Base-by-base conservation (phyloP, 2,888 invertebrate species). In the Rhabditophanes sp. region DNA sequence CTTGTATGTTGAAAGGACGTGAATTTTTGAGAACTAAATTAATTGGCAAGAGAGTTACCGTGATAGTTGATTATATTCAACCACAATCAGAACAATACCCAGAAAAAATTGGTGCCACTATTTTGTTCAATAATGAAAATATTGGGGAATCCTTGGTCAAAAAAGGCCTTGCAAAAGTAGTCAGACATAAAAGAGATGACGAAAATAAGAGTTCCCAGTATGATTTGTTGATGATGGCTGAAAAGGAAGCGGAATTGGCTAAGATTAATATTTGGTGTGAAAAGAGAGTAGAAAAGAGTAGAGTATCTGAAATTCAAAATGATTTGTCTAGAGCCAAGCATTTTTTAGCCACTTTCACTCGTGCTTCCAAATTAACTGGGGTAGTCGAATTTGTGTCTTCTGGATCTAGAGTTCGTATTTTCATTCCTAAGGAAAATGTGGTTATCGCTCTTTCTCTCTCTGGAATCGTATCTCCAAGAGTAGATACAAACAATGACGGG, bases 1-100 rank as follows among this genome's bases (percentile, higher is more conserved):
- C 96, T 2, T 87, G 82, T 76, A 83, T 96, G 84, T 90, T 80
- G 66, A 93, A 99, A 68, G 88, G 90, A 0, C 76, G 96, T 33
- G 96, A 99, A 69, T 93, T 82, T 66, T 72, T 99, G 22, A 75
- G 96, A 25, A 90, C 88, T 66, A 85, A 87, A 65, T 72, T 96
- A 9, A 78, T 96, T 57, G 85, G 88, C 30, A 93, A 93, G 67
- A 82, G 80, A 67, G 83, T 69, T 24, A 40, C 42, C 55, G 81
- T 90, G 6, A 76, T 76, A 15, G 77, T 93, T 17, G 96, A 99
- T 68, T 99, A 96, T 66, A 80, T 87, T 41, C 93, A 96, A 65
- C 88, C 88, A 1, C 80, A 85, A 2, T 79, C 81, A 43, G 83
- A 88, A 28, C 79, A 77, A 56, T 84, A 80, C 67, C 87, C 90